phyloP scores from a whole-genome alignment of 2,888 invertebrate species.

The Helicoverpa assulta region DNA sequence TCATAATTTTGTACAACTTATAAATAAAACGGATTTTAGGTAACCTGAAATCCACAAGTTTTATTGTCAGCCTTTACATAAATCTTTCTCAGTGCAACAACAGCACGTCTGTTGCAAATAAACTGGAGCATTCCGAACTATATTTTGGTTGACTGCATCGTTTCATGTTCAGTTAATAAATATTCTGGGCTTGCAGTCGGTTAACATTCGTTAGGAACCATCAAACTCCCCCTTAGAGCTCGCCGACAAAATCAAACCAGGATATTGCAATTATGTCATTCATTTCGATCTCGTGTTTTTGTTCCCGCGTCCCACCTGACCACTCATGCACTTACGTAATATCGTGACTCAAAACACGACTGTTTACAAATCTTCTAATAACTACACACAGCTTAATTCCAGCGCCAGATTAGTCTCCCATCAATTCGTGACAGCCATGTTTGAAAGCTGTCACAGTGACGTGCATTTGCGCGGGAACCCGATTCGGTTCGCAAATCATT shows the following conservation, averaged over 20 bases:
- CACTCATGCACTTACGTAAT: constrained; percentile 56
- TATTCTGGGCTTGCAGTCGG: neutral
- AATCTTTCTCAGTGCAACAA: constrained; percentile 17
- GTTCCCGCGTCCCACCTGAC: constrained; percentile 42
- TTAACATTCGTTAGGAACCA: constrained; percentile 22
- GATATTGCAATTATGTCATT: constrained; percentile 45
- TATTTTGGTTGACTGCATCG: constrained; percentile 22
- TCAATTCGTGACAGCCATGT: constrained; percentile 55
- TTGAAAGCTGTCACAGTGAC: constrained; percentile 64
- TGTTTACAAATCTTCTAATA: constrained; percentile 56
- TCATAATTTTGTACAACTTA: constrained; percentile 31
- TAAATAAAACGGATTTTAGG: constrained; percentile 31
- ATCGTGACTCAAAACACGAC: constrained; percentile 51
- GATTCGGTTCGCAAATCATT: constrained; percentile 50
- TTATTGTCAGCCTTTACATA: constrained; percentile 14
- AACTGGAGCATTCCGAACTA: constrained; percentile 12
- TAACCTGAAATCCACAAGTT: constrained; percentile 25
- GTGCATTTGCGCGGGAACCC: constrained; percentile 56
- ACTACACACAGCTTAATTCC: constrained; percentile 55
- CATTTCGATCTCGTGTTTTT: constrained; percentile 45
- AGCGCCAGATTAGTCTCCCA: constrained; percentile 46
- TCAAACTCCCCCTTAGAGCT: constrained; percentile 27
- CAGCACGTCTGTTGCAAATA: constrained; percentile 10
- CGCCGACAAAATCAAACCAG: constrained; percentile 26
- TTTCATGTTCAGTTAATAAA: constrained; percentile 22